phyloP scores from a whole-genome alignment of 2,797 vertebrate genomes.

The Sebastes minor region DNA sequence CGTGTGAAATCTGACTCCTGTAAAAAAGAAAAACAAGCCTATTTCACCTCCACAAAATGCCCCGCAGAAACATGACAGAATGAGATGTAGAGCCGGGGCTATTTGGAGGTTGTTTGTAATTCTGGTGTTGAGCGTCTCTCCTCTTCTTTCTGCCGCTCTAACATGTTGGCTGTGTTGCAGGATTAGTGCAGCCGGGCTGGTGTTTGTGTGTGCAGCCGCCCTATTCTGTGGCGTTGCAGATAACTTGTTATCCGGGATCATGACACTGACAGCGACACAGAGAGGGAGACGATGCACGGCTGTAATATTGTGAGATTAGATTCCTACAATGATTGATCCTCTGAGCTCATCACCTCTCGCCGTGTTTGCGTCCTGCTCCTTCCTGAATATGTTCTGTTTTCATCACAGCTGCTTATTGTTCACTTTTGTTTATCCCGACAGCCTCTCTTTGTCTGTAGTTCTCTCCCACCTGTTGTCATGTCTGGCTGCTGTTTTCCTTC shows the following conservation, averaged over 20 bases:
- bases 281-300: slow-evolving; percentile 15
- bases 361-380: not conserved
- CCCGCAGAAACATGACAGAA: not conserved
- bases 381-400: slow-evolving; percentile 16
- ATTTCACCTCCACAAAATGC: not conserved
- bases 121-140: slow-evolving; percentile 17
- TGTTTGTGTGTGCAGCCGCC: slow-evolving; percentile 1
- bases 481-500: slow-evolving; percentile 17
- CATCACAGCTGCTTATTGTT: slow-evolving; percentile 33
- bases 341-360: slow-evolving; percentile 9
- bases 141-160: not conserved
- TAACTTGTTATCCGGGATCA: slow-evolving; percentile 54
- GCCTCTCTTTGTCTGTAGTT: slow-evolving; percentile 1
- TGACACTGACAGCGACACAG: slow-evolving; percentile 26
- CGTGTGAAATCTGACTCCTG: slow-evolving; percentile 28
- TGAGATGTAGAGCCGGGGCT: slow-evolving; percentile 9
- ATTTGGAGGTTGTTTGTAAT: slow-evolving; percentile 44
- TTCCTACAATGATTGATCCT: slow-evolving; percentile 53
- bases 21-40: slow-evolving; percentile 37
- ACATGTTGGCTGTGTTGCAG: slow-evolving; percentile 25
- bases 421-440: not conserved
- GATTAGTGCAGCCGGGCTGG: slow-evolving; percentile 41
- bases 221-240: slow-evolving; percentile 27
- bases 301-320: slow-evolving; percentile 59
- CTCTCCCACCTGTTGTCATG: slow-evolving; percentile 43